A percentile compares a stretch with the other conserved stretches of the same genome.
Evolutionary conservation across 2,888 invertebrate genomes (phyloP).

Genomic region (Lycophotia porphyrea): DNA sequence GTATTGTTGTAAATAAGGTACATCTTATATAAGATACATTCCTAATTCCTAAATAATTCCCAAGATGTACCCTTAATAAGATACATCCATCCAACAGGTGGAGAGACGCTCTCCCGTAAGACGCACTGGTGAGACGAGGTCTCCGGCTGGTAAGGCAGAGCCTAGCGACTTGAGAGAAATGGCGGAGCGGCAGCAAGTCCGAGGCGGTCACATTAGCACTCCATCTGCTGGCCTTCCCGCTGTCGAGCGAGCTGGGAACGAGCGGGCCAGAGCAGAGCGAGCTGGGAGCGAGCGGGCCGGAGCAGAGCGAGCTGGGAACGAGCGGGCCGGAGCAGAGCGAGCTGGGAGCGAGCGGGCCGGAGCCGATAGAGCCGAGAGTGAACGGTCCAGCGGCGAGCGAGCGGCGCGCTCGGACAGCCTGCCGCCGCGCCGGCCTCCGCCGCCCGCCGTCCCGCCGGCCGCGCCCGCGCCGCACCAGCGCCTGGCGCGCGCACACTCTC

Average conservation of each 20-base stretch:
- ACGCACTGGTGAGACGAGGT: slow-evolving; percentile 65
- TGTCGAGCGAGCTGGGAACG: slow-evolving; percentile 24
- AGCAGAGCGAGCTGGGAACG: slow-evolving; percentile 9
- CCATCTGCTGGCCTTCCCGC: background rate
- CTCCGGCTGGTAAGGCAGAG: slow-evolving; percentile 64
- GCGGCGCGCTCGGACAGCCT: slow-evolving; percentile 66
- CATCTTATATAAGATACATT: too few relatives aligned
- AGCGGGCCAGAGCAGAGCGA: slow-evolving; percentile 20
- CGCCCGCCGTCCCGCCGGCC: slow-evolving; percentile 67
- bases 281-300: slow-evolving; percentile 11
- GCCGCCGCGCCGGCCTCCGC: slow-evolving; percentile 76
- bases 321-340: slow-evolving; percentile 13
- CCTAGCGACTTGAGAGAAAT: slow-evolving; percentile 40
- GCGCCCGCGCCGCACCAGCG: slow-evolving; percentile 72
- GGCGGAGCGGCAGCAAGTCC: slow-evolving; percentile 42
- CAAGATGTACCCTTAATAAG: too few relatives aligned
- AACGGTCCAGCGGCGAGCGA: slow-evolving; percentile 17
- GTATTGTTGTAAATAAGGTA: too few relatives aligned
- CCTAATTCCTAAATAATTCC: too few relatives aligned
- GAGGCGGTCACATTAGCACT: slow-evolving; percentile 29
- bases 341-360: slow-evolving; percentile 9
- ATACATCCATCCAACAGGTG: slow-evolving; percentile 60
- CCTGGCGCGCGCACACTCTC: slow-evolving; percentile 81
- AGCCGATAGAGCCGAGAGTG: slow-evolving; percentile 18
- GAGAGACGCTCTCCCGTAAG: slow-evolving; percentile 75